Evolutionary conservation across 1,140 invertebrate species (phyloP), one percentile per base, ranked within the genome.

Genomic region (Hermatobates lingyangjiaoensis): DNA sequence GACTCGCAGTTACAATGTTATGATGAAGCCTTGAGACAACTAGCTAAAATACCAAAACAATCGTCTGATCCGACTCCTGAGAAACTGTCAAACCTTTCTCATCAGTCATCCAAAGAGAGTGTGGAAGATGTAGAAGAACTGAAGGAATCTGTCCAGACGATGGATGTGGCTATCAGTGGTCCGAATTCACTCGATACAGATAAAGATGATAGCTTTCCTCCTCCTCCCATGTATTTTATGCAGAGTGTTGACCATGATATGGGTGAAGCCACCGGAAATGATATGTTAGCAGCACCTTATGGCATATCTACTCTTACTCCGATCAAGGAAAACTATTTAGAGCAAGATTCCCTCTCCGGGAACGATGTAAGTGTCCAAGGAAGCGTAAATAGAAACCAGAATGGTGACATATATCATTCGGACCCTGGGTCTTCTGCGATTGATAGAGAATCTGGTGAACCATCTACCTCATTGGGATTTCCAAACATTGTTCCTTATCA

Each of bases 1-100:
- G 60, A 58, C 50, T 57, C 54, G 7, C 60, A 62, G 50, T 48
- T 62, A 5, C 46, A 59, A 38, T 62, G 60, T 47, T 62, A 62
- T 45, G 60, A 62, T 53, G 56, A 60, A 56, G 60, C 60, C 15
- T 39, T 62, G 3, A 51, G 60, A 25, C 59, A 62, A 28, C 44
- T 62, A 10, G 59, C 59, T 18, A 52, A 56, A n/a, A 55, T 55
- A 21, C 44, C 50, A 12, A 47, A 53, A 10, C 24, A 34, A 27
- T 55, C 54, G 47, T 21, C 21, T 5, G 48, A 52, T 25, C 54
- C 55, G 21, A 24, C 52, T 27, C 42, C 26, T 7, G 28, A 51
- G n/a, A 34, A 7, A 34, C 30, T n/a, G 7, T 10, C 7, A n/a
- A 10, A 7, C n/a, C n/a, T n/a, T 34, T 34, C n/a, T 34, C 7